Conservation (phyloP, 2,888 invertebrate species). For the Spodoptera picta region DNA sequence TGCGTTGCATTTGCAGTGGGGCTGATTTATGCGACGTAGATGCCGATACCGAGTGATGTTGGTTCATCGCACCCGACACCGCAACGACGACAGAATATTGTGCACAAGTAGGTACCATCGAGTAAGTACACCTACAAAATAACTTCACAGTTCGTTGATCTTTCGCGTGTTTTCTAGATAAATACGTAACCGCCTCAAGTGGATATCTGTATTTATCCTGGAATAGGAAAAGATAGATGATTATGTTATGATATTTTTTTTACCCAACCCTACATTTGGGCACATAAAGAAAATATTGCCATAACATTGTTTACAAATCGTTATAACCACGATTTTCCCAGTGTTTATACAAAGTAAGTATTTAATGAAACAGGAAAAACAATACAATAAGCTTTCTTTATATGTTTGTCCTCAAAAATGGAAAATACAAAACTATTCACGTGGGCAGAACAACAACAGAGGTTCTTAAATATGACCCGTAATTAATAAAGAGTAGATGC, state of each 20-base stretch:
- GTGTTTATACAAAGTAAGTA: too few relatives aligned
- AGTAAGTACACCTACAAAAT: conserved; percentile 51
- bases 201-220: conserved; percentile 50
- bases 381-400: neutral
- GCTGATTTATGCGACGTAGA: conserved; percentile 49
- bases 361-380: neutral
- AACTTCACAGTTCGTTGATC: conserved; percentile 62
- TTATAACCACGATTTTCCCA: too few relatives aligned
- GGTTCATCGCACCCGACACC: conserved; percentile 64
- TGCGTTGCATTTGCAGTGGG: conserved; percentile 43
- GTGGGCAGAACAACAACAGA: too few relatives aligned
- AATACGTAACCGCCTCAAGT: conserved; percentile 36
- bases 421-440: too few relatives aligned
- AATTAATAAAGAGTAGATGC: too few relatives aligned
- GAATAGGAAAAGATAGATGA: conserved; percentile 26
- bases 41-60: conserved; percentile 59
- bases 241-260: conserved; percentile 1
- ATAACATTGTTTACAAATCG: too few relatives aligned
- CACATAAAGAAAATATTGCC: too few relatives aligned
- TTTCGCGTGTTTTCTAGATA: conserved; percentile 59
- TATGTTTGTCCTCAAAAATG: too few relatives aligned
- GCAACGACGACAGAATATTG: conserved; percentile 58
- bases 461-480: too few relatives aligned
- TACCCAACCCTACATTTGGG: neutral
- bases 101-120: conserved; percentile 42